Evolutionary conservation across 2,113 vertebrate species (phyloP).

Genomic region (Forbesichthys agassizii): DNA sequence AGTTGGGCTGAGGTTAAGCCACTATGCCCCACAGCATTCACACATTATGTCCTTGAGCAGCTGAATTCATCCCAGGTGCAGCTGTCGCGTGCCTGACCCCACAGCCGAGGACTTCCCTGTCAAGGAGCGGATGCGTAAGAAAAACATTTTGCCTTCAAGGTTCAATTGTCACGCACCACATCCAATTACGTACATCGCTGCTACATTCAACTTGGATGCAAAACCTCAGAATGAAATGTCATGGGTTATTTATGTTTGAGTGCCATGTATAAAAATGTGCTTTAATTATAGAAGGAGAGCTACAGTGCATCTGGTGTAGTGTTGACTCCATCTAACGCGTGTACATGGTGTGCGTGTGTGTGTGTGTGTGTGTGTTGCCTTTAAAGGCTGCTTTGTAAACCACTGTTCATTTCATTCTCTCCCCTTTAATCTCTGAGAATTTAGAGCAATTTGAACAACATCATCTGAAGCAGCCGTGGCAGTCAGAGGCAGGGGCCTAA

Average conservation of each 20-base stretch:
- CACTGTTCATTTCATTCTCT: constrained; percentile 69
- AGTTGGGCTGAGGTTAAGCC: too few relatives aligned
- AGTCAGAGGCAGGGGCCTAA: constrained; percentile 63
- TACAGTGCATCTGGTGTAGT: too few relatives aligned
- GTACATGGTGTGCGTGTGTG: too few relatives aligned
- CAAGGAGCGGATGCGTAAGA: constrained; percentile 1
- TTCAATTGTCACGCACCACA: background rate
- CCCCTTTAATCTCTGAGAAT: constrained; percentile 75
- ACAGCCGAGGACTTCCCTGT: background rate
- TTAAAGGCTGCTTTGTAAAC: constrained; percentile 15
- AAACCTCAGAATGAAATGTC: background rate
- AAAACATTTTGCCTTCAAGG: background rate
- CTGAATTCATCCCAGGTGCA: constrained; percentile 9
- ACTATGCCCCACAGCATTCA: too few relatives aligned
- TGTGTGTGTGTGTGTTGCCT: constrained; percentile 17
- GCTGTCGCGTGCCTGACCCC: background rate
- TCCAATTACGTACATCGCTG: background rate
- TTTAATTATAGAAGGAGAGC: too few relatives aligned
- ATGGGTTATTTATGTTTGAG: background rate
- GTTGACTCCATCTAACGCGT: too few relatives aligned
- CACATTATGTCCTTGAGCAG: constrained; percentile 1
- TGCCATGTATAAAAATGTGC: background rate
- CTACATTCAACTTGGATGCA: background rate
- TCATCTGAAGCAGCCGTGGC: constrained; percentile 10
- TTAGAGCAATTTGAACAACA: constrained; percentile 73